phyloP scores from a whole-genome alignment of 2,888 invertebrate genomes.

The Harpalus rufipes region DNA sequence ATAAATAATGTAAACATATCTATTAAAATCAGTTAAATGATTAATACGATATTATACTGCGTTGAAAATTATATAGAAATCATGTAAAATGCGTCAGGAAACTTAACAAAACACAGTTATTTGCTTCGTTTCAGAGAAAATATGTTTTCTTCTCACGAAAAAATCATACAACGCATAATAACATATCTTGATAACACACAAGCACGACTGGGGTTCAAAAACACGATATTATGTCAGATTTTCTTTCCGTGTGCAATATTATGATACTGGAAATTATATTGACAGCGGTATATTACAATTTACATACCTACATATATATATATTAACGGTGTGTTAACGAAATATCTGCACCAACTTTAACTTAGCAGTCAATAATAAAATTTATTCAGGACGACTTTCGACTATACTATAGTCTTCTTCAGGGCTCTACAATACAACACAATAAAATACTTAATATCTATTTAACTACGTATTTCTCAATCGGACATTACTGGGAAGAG shows the following conservation, averaged over 20 bases:
- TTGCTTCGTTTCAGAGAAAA: conserved; percentile 36
- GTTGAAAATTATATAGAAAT: conserved; percentile 44
- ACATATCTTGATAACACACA: conserved; percentile 32
- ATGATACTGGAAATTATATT: neutral
- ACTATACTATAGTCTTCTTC: too few species aligned
- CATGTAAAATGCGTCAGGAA: conserved; percentile 10
- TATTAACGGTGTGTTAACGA: too few species aligned
- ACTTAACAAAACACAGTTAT: conserved; percentile 48
- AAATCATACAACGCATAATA: conserved; percentile 27
- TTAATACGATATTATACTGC: conserved; percentile 34
- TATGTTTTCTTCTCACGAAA: conserved; percentile 40
- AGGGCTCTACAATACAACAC: too few species aligned
- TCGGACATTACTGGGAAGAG: too few species aligned
- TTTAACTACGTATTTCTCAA: too few species aligned
- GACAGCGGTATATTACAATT: neutral
- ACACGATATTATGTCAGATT: conserved; percentile 35
- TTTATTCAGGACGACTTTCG: too few species aligned
- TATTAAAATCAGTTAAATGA: conserved; percentile 32
- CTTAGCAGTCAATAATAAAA: too few species aligned
- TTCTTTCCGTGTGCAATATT: neutral
- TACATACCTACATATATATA: neutral
- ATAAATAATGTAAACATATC: conserved; percentile 15
- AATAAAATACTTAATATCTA: too few species aligned
- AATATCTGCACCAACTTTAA: too few species aligned
- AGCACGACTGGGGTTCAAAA: conserved; percentile 27